Evolutionary conservation across 1,140 invertebrate genomes (phyloP), one percentile per base, ranked within the genome.

Genomic region (Lasaia peninsularis): DNA sequence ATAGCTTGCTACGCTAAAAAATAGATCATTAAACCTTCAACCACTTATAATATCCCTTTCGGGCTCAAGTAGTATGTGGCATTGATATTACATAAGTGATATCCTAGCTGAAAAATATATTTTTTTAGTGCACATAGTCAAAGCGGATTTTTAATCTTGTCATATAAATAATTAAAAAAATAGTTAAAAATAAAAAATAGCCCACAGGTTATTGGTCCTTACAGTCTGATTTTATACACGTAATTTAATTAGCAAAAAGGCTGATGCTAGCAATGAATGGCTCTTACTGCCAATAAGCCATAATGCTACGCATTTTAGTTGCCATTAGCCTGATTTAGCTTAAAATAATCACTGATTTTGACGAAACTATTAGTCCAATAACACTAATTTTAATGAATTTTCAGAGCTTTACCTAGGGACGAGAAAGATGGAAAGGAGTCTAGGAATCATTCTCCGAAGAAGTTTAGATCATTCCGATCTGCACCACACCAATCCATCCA

Each of bases 351-450:
- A 31, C 8, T 60, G 9, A 33, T 20, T n/a, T 7, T 2, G 40
- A 18, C 16, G 31, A 60, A 35, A 2, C 31, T 21, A 10, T 28
- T 2, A 28, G 33, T 16, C 8, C 2, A 31, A 33, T 4, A 21
- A 52, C 51, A 61, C 31, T 31, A 12, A 52, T 6, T 37, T 10
- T 11, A n/a, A 28, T 8, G 2, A 21, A 20, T 20, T 69, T 69
- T 6, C 77, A 94, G 94, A 86, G 93, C 93, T 52, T 93, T 95
- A 68, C 95, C 95, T 54, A 95, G 96, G 71, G 95, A 96, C 76
- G 95, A 96, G 75, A 96, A 96, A 77, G 95, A 96, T 56, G 94
- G 95, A 67, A 95, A 96, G 81, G 95, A 94, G 70, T 94, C 94
- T 67, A 95, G 95, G 78, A 80, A 77, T 34, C 80, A 77, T 16